Evolutionary conservation across 2,797 vertebrate species (phyloP), one percentile per base, ranked within the genome.

Genomic region (Anguilla obscura): DNA sequence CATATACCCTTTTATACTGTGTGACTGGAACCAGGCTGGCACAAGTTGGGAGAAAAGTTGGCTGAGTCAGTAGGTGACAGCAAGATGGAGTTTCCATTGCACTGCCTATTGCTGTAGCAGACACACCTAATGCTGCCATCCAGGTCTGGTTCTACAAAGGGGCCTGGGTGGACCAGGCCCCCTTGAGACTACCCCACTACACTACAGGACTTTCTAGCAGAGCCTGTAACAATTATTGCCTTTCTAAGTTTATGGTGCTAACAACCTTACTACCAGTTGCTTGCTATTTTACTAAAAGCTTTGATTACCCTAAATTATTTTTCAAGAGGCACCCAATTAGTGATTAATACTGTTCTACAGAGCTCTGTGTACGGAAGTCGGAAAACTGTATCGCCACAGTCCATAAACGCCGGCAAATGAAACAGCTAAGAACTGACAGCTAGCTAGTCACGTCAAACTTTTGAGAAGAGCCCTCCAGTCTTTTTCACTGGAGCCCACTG

Each of bases 41-140:
- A 56, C 16, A 21, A 54, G 4, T 2, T 84, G n/a, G 14, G 5
- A 30, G 10, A 0, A 54, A 45, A 54, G n/a, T 48, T 84, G 24
- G 24, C 45, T 27, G 21, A 27, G 79, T 48, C n/a, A 3, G 48
- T 21, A 63, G 24, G 60, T 5, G 21, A 6, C 52, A 92, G 93
- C 89, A 92, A 92, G 95, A 93, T 94, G 3, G 24, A 36, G 71
- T 94, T 95, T 95, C 92, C 89, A 93, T 90, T 90, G 93, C 93
- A 93, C 92, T 87, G 90, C 92, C 16, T 14, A 33, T 33, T 88
- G 86, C 5, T 85, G 88, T 86, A 89, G 69, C 5, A 27, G n/a
- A 16, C 14, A 76, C 30, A 33, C 27, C 71, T 76, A 76, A 16
- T 76, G 71, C 30, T 33, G 71, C 33, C 14, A 36, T 36, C 71